Percentiles rank a stretch among this genome's conserved stretches.
Conservation (phyloP, 2,888 invertebrate species). For the Auanema sp. region DNA sequence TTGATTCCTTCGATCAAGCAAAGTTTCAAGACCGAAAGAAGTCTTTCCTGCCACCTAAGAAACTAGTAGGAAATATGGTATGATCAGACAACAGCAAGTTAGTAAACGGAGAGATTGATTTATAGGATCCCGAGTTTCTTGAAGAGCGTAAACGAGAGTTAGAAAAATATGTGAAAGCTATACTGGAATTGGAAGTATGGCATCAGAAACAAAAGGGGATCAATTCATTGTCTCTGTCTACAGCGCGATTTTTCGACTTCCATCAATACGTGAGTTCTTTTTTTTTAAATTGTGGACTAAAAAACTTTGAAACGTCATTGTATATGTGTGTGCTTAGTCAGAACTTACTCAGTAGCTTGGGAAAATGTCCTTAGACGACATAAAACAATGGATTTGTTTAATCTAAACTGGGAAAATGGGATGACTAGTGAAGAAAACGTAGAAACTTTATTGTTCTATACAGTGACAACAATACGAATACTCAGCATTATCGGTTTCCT, state of each 20-base stretch:
- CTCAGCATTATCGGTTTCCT: too few species aligned
- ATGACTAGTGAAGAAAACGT: not conserved
- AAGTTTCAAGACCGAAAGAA: conserved; percentile 70
- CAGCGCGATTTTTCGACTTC: conserved; percentile 84
- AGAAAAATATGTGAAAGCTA: conserved; percentile 77
- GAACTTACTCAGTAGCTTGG: too few species aligned
- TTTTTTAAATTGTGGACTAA: not conserved
- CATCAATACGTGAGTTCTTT: conserved; percentile 74
- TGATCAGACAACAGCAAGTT: too few species aligned
- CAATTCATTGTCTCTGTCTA: conserved; percentile 36
- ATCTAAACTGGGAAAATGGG: not conserved
- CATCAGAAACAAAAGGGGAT: conserved; percentile 38
- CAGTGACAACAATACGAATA: too few species aligned
- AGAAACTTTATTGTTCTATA: not conserved
- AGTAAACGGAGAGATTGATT: too few species aligned
- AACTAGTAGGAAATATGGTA: conserved; percentile 81
- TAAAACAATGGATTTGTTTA: too few species aligned
- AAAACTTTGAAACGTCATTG: not conserved
- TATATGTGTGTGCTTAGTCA: not conserved
- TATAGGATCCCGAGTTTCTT: conserved; percentile 79
- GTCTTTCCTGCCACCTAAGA: conserved; percentile 87
- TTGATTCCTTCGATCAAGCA: conserved; percentile 65
- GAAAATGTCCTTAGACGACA: too few species aligned
- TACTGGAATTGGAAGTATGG: conserved; percentile 65
- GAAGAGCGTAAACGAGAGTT: conserved; percentile 80